Evolutionary conservation across 2,113 vertebrate genomes (phyloP).

Genomic region (Propithecus coquereli): DNA sequence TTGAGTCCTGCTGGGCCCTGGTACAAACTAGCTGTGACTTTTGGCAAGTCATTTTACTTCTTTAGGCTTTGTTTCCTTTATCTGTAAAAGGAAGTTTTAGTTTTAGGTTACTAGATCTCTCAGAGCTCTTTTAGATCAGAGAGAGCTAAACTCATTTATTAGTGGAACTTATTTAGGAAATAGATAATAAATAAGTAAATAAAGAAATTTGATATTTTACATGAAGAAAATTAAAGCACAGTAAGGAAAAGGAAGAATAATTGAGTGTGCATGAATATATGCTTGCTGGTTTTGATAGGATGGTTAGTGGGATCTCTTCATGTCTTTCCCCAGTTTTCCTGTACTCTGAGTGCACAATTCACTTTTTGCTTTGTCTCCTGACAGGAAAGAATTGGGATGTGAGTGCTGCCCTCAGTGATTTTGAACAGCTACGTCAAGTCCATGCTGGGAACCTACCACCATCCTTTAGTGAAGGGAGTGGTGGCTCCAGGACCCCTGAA

Average conservation of each 20-base stretch:
- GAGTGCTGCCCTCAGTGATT: constrained; percentile 94
- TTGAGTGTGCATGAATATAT: background rate
- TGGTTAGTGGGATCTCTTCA: background rate
- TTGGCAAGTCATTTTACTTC: background rate
- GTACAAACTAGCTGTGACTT: background rate
- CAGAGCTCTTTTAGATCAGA: background rate
- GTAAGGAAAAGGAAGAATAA: background rate
- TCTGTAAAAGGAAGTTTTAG: constrained; percentile 1
- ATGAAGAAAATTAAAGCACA: background rate
- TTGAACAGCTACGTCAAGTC: constrained; percentile 94
- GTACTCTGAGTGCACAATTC: background rate
- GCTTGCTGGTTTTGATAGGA: background rate
- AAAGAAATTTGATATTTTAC: background rate
- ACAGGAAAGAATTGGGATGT: constrained; percentile 98
- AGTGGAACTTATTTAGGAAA: background rate
- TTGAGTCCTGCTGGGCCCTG: background rate
- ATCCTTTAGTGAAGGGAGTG: constrained; percentile 85
- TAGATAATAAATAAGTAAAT: background rate
- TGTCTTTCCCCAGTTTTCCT: background rate
- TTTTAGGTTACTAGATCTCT: background rate
- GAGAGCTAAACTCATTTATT: no score
- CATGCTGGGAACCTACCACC: constrained; percentile 88
- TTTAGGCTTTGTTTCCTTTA: background rate
- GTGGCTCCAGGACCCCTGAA: constrained; percentile 77
- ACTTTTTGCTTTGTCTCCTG: background rate